These are phyloP conservation scores for Garrulus glandarius DNA, from an alignment of 2,797 vertebrate genomes.

Conservation along the genomic window DNA sequence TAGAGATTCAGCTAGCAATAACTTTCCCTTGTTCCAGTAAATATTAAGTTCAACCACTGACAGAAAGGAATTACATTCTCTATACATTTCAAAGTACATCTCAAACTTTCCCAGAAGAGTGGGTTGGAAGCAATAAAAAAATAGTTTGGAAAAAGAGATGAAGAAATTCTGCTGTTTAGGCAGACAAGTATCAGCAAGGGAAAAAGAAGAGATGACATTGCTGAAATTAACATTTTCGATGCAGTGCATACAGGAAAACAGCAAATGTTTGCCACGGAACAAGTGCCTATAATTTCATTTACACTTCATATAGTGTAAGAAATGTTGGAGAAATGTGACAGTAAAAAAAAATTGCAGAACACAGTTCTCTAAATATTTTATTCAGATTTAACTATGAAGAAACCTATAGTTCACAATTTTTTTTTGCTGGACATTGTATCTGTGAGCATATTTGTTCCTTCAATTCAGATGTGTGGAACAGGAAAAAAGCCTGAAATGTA, in stretches of 20 bases:
- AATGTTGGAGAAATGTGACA: background rate
- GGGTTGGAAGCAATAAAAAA: background rate
- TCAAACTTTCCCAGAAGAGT: background rate
- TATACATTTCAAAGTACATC: background rate
- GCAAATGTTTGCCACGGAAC: background rate
- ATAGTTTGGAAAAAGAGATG: background rate
- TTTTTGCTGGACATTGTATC: background rate
- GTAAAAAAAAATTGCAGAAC: background rate
- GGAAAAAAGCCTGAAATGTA: background rate
- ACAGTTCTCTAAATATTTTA: background rate
- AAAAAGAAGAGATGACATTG: background rate
- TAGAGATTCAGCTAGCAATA: background rate
- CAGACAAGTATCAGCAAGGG: background rate
- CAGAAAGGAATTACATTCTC: background rate
- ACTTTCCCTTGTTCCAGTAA: background rate
- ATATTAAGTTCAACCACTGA: background rate
- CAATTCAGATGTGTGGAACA: background rate
- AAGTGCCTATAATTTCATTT: background rate
- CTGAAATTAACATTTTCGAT: background rate
- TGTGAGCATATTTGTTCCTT: background rate
- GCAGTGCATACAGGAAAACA: background rate
- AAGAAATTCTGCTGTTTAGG: background rate
- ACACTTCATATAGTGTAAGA: background rate
- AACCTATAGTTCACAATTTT: background rate
- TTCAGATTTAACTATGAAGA: background rate